phyloP scores from a whole-genome alignment of 1,140 invertebrate genomes.

The Rhagoletis pomonella region DNA sequence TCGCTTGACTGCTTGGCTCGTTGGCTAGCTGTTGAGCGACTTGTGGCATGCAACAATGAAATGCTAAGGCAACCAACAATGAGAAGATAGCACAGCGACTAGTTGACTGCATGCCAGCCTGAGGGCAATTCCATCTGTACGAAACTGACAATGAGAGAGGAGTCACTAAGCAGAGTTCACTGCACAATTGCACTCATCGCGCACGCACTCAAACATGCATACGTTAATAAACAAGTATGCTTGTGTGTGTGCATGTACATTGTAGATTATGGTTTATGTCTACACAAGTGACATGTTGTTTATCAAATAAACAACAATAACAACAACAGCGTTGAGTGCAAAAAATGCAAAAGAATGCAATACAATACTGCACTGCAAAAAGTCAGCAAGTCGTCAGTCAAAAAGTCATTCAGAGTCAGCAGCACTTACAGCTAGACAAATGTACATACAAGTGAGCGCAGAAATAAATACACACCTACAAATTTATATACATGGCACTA shows the following conservation, averaged over 20 bases:
- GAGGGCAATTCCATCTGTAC: no score
- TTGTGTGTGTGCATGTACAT: neutral
- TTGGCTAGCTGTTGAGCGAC: no score
- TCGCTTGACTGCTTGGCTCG: no score
- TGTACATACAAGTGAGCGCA: conserved; percentile 5
- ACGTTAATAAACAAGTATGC: neutral
- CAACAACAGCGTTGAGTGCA: neutral
- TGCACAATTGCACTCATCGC: conserved; percentile 10
- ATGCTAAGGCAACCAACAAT: neutral
- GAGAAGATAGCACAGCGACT: neutral
- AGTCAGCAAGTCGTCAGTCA: conserved; percentile 40
- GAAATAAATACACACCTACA: neutral
- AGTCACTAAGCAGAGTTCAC: neutral
- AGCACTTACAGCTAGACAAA: neutral
- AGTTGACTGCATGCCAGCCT: neutral
- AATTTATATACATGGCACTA: no score
- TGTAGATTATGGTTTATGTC: conserved; percentile 51
- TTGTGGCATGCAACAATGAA: conserved; percentile 37
- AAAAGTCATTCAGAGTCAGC: neutral
- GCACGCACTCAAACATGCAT: neutral
- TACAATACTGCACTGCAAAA: conserved; percentile 3
- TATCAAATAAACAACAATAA: conserved; percentile 48
- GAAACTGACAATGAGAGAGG: neutral
- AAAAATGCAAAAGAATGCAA: conserved; percentile 32
- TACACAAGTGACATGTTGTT: conserved; percentile 51